Evolutionary conservation across 2,113 vertebrate species (phyloP), one percentile per base, ranked within the genome.

Genomic region (Nycticebus coucang): DNA sequence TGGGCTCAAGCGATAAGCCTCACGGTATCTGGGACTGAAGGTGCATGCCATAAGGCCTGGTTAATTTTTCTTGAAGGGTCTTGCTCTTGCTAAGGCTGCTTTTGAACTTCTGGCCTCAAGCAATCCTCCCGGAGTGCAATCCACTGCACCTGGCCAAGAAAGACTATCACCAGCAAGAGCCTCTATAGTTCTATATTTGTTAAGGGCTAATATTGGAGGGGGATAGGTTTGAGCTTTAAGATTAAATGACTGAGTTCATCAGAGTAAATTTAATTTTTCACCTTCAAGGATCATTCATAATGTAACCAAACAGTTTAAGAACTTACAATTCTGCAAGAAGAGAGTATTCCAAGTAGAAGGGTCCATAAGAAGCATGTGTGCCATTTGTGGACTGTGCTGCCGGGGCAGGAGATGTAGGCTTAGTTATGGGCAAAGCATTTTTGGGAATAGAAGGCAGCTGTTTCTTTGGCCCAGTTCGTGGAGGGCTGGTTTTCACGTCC

Each of bases 261-360:
- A 59, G 22, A 95, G 62, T 66, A 77, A 50, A 68, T 59, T 69
- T 80, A 72, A 89, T 41, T 83, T 62, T 74, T 88, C 21, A 78
- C 79, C 66, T 77, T 93, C 86, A 79, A 69, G 33, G 21, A 53
- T 72, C 78, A 88, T 77, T 92, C n/a, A 60, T 50, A 94, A 93
- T 12, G 22, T 82, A 91, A 78, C 19, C 12, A 10, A 62, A 15
- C 18, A 53, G 55, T 59, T 64, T 72, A 80, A 68, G 74, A 97
- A 98, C 99, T 95, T 98, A 99, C 99, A 99, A 99, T 97, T 99
- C 99, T 60, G 99, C 99, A 72, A 99, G 99, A 57, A 99, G 99
- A 0, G 99, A 99, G 97, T 99, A 99, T 94, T 99, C 99, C 98
- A 99, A 97, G 98, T 99, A 99, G 98, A 99, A 99, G 66, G 99